These are phyloP conservation scores for Tychaedon coryphoeus DNA, from an alignment of 2,113 vertebrate species.

Conservation along the genomic window DNA sequence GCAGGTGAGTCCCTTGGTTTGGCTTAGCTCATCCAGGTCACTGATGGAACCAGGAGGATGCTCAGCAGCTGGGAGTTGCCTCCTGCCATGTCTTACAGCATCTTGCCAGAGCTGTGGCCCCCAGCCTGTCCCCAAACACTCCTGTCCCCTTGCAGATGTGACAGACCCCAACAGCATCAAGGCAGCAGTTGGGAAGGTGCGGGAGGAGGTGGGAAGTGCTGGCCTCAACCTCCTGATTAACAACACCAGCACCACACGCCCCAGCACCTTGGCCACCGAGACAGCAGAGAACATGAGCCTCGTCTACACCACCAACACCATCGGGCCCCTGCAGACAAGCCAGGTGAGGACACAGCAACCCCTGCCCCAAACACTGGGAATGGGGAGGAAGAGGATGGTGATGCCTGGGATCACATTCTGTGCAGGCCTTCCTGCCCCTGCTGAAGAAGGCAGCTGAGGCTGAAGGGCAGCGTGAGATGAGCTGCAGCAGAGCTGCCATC, in stretches of 20 bases:
- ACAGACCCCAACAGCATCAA: constrained; percentile 49
- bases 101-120: rapidly evolving
- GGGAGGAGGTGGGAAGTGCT: background rate
- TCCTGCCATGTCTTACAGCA: background rate
- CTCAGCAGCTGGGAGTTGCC: rapidly evolving
- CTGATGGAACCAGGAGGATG: background rate
- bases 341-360: background rate
- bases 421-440: constrained; percentile 21
- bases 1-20: background rate
- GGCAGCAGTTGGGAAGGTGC: background rate
- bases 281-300: constrained; percentile 22
- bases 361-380: rapidly evolving
- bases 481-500: constrained; percentile 45
- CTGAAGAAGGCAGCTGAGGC: background rate
- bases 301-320: constrained; percentile 29
- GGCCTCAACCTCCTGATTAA: constrained; percentile 55
- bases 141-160: background rate
- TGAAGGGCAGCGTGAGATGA: background rate
- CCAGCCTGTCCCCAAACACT: background rate
- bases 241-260: background rate
- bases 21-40: background rate
- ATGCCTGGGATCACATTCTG: rapidly evolving
- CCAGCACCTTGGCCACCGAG: background rate
- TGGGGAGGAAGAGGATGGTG: background rate
- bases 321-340: constrained; percentile 34